Base-by-base conservation (phyloP, 1,140 invertebrate genomes). In the Campoletis sonorensis region DNA sequence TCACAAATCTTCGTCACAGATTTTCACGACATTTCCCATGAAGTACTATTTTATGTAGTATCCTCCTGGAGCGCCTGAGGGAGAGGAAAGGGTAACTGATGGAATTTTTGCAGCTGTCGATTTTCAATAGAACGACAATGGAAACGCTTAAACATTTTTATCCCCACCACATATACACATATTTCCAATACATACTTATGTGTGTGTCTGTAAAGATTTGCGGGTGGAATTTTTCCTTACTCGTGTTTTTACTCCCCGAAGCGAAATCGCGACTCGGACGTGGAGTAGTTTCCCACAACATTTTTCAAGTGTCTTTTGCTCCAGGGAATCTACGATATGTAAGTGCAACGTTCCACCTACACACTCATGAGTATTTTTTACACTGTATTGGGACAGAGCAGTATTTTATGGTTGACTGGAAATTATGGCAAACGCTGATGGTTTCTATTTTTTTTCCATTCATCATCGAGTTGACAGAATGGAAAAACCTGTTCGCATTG, bases 31-130 rank as follows among this genome's bases (percentile, higher is more conserved):
- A 33, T 70, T 70, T 70, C 15, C 67, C 67, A 70, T 33, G 30
- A n/a, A 70, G 67, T 70, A 70, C 67, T 70, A 70, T 70, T 70
- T 70, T 70, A 70, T 70, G 67, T 33, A 70, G 26, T 40, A 78
- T 78, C 67, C 76, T 64, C 27, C 21, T 70, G 30, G 15, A 21
- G 33, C 30, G 21, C 79, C 54, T 73, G 54, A 45, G 33, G 49
- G 49, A 1, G 27, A 2, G n/a, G 33, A 16, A 27, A 33, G 27
- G 67, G 27, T 16, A 67, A 45, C 79, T 79, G 61, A 79, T 33
- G 33, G 78, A 79, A 79, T 79, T 79, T 73, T 61, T 7, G 1
- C 67, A 71, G 79, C 79, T 71, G 79, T 71, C 79, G 79, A 79
- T 79, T 79, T 71, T 26, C 79, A 21, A 26, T 71, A 54, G 54